phyloP scores from a whole-genome alignment of 2,888 invertebrate genomes.

The Seladonia tumulorum region DNA sequence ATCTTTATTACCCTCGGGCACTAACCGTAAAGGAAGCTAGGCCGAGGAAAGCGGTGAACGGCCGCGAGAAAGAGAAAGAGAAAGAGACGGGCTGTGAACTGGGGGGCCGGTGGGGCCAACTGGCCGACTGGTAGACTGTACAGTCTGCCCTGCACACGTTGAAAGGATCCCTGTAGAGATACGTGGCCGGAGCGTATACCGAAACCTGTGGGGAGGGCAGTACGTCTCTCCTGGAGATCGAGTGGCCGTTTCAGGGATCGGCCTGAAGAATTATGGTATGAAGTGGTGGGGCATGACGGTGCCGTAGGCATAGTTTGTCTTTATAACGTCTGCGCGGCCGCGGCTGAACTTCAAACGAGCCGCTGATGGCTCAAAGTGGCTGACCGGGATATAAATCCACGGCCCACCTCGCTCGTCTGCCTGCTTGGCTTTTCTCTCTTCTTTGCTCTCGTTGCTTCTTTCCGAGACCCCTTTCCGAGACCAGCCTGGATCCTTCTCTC shows the following conservation, averaged over 20 bases:
- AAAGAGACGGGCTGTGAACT: background rate
- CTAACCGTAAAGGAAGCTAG: conserved; percentile 82
- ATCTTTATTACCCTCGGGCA: conserved; percentile 84
- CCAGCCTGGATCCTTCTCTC: conserved; percentile 1
- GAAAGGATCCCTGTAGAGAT: conserved; percentile 26
- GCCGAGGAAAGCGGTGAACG: conserved; percentile 63
- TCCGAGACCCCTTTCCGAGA: background rate
- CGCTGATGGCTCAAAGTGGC: conserved; percentile 84
- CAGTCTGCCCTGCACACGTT: conserved; percentile 14
- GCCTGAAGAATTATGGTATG: conserved; percentile 82
- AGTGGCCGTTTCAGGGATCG: conserved; percentile 75
- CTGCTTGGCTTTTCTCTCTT: conserved; percentile 56
- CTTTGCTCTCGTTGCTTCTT: conserved; percentile 29
- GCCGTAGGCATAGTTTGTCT: conserved; percentile 84
- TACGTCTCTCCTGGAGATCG: conserved; percentile 68
- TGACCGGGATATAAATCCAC: conserved; percentile 83
- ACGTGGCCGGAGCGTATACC: background rate
- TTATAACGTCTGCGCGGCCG: conserved; percentile 83
- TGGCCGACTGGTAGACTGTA: conserved; percentile 32
- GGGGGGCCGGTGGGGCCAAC: conserved; percentile 11
- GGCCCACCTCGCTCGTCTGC: conserved; percentile 78
- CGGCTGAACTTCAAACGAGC: conserved; percentile 84
- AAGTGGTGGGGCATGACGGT: conserved; percentile 83
- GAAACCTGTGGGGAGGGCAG: conserved; percentile 51
- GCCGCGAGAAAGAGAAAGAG: conserved; percentile 30